These are phyloP conservation scores for Dynastes grantii DNA, from an alignment of 2,888 invertebrate species.

Conservation along the genomic window DNA sequence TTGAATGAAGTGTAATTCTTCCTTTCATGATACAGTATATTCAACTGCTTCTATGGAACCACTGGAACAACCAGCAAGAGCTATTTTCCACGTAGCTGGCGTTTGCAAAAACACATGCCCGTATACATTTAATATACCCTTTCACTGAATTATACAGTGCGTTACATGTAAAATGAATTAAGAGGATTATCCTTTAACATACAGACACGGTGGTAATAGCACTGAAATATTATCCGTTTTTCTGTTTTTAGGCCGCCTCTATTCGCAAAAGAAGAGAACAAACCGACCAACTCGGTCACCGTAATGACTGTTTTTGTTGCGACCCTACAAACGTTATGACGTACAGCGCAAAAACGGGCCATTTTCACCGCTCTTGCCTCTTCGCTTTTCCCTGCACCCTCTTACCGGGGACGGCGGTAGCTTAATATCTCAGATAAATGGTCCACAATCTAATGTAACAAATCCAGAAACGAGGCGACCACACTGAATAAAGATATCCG, in stretches of 20 bases:
- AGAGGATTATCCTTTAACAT: neutral
- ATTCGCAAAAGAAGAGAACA: slow-evolving; percentile 14
- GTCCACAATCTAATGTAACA: slow-evolving; percentile 47
- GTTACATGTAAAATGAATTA: slow-evolving; percentile 11
- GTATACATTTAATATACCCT: slow-evolving; percentile 37
- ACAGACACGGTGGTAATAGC: neutral
- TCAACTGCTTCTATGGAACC: too few species aligned
- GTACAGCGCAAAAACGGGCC: slow-evolving; percentile 32
- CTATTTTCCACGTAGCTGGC: neutral
- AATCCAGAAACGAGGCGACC: slow-evolving; percentile 37
- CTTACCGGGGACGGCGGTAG: neutral
- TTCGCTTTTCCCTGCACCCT: neutral
- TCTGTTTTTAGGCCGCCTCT: neutral
- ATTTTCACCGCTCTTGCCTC: neutral
- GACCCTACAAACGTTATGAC: slow-evolving; percentile 30
- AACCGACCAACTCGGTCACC: slow-evolving; percentile 10
- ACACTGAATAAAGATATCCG: slow-evolving; percentile 48
- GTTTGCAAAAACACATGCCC: slow-evolving; percentile 7
- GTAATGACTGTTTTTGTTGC: slow-evolving; percentile 48
- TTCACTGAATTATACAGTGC: slow-evolving; percentile 13
- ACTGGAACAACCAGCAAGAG: too few species aligned
- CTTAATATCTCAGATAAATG: slow-evolving; percentile 51
- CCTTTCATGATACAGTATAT: too few species aligned
- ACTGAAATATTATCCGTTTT: neutral
- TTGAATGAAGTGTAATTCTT: too few species aligned